Percentiles rank a stretch among this genome's conserved stretches.
Evolutionary conservation across 1,140 invertebrate genomes (phyloP).

Genomic region (Agrilus planipennis): DNA sequence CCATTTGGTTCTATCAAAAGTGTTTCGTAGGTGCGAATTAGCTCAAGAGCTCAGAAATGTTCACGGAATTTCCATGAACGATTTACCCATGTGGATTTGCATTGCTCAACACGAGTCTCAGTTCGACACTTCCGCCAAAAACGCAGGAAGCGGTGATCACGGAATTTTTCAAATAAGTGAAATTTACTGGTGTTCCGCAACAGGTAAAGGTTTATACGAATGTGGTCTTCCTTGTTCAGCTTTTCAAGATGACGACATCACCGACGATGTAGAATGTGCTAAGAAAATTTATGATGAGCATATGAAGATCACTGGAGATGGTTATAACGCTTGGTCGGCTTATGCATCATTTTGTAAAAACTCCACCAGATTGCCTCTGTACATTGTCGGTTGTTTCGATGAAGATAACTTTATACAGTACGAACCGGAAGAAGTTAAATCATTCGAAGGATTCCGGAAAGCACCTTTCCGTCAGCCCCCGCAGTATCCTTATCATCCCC

Average conservation of each 20-base stretch:
- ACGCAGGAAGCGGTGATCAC: conserved; percentile 53
- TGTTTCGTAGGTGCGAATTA: conserved; percentile 54
- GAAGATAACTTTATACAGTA: no score
- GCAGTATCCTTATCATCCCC: no score
- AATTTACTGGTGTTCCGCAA: conserved; percentile 55
- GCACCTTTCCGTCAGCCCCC: no score
- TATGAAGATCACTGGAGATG: conserved; percentile 48
- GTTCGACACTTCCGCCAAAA: conserved; percentile 54
- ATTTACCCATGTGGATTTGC: conserved; percentile 62
- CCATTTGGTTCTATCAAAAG: no score
- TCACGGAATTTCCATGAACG: conserved; percentile 40
- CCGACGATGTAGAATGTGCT: conserved; percentile 54
- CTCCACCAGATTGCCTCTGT: conserved; percentile 22
- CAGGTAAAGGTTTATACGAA: conserved; percentile 41
- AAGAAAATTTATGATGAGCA: conserved; percentile 48
- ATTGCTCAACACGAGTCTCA: conserved; percentile 59
- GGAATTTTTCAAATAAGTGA: conserved; percentile 65
- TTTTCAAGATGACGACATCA: conserved; percentile 51
- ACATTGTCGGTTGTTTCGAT: conserved; percentile 34
- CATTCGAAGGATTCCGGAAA: no score
- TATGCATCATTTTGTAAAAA: conserved; percentile 38
- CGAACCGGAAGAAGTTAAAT: no score
- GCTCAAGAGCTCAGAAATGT: conserved; percentile 46
- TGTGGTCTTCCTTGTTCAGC: conserved; percentile 46
- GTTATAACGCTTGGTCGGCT: conserved; percentile 59